Evolutionary conservation across 2,113 vertebrate genomes (phyloP).

Genomic region (Saguinus imperator): DNA sequence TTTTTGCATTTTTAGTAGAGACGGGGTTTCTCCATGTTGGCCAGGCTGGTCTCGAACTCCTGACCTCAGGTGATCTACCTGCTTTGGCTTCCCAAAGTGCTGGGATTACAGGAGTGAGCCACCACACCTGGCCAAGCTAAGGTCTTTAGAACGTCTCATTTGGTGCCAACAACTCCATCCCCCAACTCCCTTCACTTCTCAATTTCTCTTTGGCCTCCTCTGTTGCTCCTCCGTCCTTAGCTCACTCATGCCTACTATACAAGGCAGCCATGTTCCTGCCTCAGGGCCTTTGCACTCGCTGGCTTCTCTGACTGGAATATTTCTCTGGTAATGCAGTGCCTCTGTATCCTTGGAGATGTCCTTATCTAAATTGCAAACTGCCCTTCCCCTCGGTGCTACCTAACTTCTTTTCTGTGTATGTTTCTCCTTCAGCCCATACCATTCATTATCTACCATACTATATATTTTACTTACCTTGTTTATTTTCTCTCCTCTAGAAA

Average conservation of each 20-base stretch:
- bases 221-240: not conserved
- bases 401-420: not conserved
- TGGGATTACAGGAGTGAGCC: too few relatives aligned
- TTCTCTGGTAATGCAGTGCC: not conserved
- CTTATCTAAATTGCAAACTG: not conserved
- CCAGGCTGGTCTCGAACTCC: too few relatives aligned
- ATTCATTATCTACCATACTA: not conserved
- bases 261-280: not conserved
- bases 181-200: too few relatives aligned
- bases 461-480: not conserved
- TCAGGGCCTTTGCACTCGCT: not conserved
- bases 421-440: not conserved
- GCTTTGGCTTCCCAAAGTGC: too few relatives aligned
- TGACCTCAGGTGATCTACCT: too few relatives aligned
- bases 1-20: too few relatives aligned
- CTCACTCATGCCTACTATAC: too few relatives aligned
- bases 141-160: not conserved
- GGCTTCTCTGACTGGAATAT: not conserved
- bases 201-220: too few relatives aligned
- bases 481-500: not conserved
- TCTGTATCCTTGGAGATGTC: not conserved
- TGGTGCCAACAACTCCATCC: not conserved
- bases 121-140: not conserved
- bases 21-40: too few relatives aligned
- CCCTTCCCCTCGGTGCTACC: too few relatives aligned